Evolutionary conservation across 2,113 vertebrate genomes (phyloP), one percentile per base, ranked within the genome.

Genomic region (Saccopteryx bilineata): DNA sequence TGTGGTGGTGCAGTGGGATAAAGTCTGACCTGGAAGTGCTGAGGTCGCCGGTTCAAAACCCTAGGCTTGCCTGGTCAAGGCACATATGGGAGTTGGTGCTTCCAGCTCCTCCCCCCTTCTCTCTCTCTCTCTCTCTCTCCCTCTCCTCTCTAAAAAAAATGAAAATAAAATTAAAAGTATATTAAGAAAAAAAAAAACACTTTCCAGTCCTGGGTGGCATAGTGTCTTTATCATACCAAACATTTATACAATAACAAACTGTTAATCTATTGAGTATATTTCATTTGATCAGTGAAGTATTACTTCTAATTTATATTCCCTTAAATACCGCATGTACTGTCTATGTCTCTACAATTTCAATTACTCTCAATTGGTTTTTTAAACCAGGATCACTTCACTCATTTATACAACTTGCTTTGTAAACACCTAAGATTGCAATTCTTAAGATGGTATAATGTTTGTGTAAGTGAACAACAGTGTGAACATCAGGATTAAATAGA

Each of bases 351-450:
- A 56, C 0, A 93, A 15, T 33, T 9, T 11, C 31, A 86, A 71
- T 24, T 86, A 93, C 19, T 94, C 4, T 90, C 15, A 72, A 15
- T 54, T 80, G 33, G 39, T 39, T n/a, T 89, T 95, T 87, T 91
- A 74, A 11, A 19, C 15, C 13, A 79, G 66, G 26, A 26, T 14
- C 4, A 79, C 18, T 93, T 56, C n/a, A 63, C 7, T 87, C 15
- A 91, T 93, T 95, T 93, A 66, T 72, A 23, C 7, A 83, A 33
- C 8, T 21, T 91, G 39, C 9, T 24, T 10, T 90, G 23, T 48
- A 50, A 58, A 9, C 48, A 58, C 17, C 58, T 90, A 61, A 68
- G n/a, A 61, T 60, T 72, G 46, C 87, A 33, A 26, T 66, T 83
- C 8, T 24, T 80, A 31, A 96, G 14, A 8, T 50, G 2, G 18